phyloP scores from a whole-genome alignment of 2,113 vertebrate species.

The Prionailurus bengalensis region DNA sequence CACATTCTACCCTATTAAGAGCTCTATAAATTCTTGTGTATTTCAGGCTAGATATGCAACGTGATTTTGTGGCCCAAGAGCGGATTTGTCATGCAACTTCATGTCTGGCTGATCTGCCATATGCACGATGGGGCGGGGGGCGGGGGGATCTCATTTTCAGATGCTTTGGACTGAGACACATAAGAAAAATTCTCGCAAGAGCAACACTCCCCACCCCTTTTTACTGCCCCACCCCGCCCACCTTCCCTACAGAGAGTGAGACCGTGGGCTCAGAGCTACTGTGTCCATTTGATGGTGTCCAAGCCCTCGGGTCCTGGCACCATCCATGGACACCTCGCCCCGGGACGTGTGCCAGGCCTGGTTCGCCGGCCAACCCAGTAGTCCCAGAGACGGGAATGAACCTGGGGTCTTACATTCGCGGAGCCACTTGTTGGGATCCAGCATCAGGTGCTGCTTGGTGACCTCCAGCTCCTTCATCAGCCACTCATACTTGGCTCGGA shows the following conservation, averaged over 20 bases:
- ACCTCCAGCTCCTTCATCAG: constrained; percentile 97
- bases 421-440: constrained; percentile 98
- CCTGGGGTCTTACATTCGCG: constrained; percentile 92
- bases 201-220: constrained; percentile 52
- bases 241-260: constrained; percentile 30
- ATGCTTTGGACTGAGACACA: constrained; percentile 72
- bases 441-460: constrained; percentile 98
- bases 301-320: background rate
- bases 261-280: constrained; percentile 43
- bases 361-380: background rate
- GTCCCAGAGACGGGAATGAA: background rate
- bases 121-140: too few relatives aligned
- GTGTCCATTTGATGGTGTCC: constrained; percentile 48
- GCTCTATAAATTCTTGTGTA: constrained; percentile 66
- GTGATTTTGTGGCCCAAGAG: constrained; percentile 71
- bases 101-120: constrained; percentile 71
- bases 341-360: background rate
- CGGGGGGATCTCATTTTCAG: constrained; percentile 79
- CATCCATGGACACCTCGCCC: background rate
- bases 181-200: constrained; percentile 66
- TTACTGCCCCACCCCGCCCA: background rate
- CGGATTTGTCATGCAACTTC: constrained; percentile 70
- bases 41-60: constrained; percentile 56
- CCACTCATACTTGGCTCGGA: constrained; percentile 96
- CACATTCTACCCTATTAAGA: constrained; percentile 49